Base-by-base conservation (phyloP, 2,113 vertebrate species). In the Zootoca vivipara region DNA sequence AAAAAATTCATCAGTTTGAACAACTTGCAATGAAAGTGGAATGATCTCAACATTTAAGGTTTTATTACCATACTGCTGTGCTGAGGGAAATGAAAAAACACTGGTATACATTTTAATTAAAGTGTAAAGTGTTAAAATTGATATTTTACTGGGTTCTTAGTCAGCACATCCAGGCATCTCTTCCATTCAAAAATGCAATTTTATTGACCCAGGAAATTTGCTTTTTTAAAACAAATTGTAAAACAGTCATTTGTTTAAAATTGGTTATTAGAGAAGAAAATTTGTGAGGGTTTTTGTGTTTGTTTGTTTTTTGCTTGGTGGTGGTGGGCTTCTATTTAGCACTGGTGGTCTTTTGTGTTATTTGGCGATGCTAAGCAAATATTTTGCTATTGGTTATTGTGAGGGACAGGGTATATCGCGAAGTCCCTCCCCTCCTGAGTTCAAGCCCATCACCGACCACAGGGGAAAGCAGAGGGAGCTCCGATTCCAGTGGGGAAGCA, bases 41-140 rank as follows among this genome's bases (percentile, higher is more conserved):
- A 78, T 83, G 87, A 92, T 92, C 82, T 82, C 90, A 94, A 88
- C 87, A 91, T 95, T 95, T 93, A 92, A 93, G 92, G 56, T 73
- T 74, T 90, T 78, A 94, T 96, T 95, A 93, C 83, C 93, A 95
- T 91, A 92, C 82, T 92, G 91, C 94, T 93, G 91, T 86, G 90
- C 91, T 95, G 92, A 92, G 94, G 93, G 82, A 95, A 94, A 93
- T 28, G 87, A 86, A 93, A 94, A 85, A 80, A 83, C 89, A 92
- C 93, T 90, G 89, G 67, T 92, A 92, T 93, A 88, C 91, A 92
- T 94, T 94, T 95, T 95, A 95, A 96, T 96, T 96, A 95, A 96
- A 95, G 86, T 38, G 82, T 89, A 90, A 95, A 92, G 46, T 92
- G 87, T 93, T 93, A 92, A 93, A 83, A 92, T 62, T 78, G 90